These are phyloP conservation scores for Anoura caudifer DNA, from an alignment of 2,113 vertebrate genomes.

Conservation along the genomic window DNA sequence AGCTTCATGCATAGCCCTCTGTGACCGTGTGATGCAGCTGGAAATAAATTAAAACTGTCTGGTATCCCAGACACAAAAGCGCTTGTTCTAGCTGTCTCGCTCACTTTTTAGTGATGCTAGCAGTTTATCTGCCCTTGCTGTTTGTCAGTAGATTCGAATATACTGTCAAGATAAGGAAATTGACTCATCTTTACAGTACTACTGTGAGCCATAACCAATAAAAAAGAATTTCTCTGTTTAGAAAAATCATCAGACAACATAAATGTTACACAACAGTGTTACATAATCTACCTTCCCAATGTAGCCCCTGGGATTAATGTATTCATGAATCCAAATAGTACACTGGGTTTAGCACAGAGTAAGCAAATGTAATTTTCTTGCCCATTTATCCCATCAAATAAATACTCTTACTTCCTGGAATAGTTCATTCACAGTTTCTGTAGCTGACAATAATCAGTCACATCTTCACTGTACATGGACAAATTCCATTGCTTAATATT, in stretches of 20 bases:
- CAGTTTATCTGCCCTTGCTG: not conserved
- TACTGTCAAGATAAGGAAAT: not conserved
- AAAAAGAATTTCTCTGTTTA: slow-evolving; percentile 18
- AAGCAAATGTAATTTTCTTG: slow-evolving; percentile 23
- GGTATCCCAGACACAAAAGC: not conserved
- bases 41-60: not conserved
- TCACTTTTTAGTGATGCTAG: not conserved
- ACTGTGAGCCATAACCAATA: not conserved
- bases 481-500: not conserved
- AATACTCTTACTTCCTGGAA: not conserved
- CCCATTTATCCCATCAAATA: not conserved
- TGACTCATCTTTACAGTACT: not conserved
- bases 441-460: not conserved
- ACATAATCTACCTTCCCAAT: not conserved
- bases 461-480: not conserved
- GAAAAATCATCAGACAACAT: not conserved
- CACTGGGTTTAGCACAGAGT: not conserved
- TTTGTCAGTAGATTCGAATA: not conserved
- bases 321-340: slow-evolving; percentile 25
- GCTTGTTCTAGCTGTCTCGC: not conserved
- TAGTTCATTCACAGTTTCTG: not conserved
- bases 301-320: not conserved
- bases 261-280: not conserved
- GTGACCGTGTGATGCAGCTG: not conserved
- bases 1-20: not conserved